A percentile compares a stretch with the other conserved stretches of the same genome.
phyloP scores from a whole-genome alignment of 1,140 invertebrate genomes.

The Acromyrmex echinatior region DNA sequence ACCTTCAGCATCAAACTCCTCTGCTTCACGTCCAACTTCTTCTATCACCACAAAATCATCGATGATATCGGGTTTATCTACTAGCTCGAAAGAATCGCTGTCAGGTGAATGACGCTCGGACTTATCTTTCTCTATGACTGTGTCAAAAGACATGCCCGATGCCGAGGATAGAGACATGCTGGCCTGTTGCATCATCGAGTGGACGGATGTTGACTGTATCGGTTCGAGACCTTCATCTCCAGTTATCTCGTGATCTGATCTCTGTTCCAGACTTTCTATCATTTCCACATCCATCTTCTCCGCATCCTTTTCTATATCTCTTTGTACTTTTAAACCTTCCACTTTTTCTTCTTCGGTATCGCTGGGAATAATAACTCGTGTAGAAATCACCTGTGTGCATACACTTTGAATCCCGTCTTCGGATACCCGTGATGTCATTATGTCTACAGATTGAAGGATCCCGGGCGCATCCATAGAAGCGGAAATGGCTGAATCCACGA shows the following conservation, averaged over 20 bases:
- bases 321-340: conserved; percentile 43
- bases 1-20: conserved; percentile 93
- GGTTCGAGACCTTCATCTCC: conserved; percentile 51
- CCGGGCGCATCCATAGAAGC: conserved; percentile 51
- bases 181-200: conserved; percentile 79
- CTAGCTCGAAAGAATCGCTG: conserved; percentile 95
- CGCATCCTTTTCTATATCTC: conserved; percentile 53
- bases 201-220: conserved; percentile 26
- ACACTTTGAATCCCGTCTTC: conserved; percentile 86
- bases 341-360: background rate
- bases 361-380: background rate
- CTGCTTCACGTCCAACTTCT: conserved; percentile 94
- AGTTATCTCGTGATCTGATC: background rate
- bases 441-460: conserved; percentile 86
- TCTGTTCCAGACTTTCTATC: conserved; percentile 66
- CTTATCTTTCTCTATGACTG: conserved; percentile 85
- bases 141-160: conserved; percentile 85
- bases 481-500: conserved; percentile 78
- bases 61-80: conserved; percentile 94
- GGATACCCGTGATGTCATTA: conserved; percentile 86
- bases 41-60: conserved; percentile 95
- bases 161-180: conserved; percentile 85
- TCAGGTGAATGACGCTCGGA: conserved; percentile 90
- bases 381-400: conserved; percentile 88
- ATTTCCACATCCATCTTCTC: conserved; percentile 35